phyloP scores from a whole-genome alignment of 2,797 vertebrate genomes.

The Phyllotis vaccarum region DNA sequence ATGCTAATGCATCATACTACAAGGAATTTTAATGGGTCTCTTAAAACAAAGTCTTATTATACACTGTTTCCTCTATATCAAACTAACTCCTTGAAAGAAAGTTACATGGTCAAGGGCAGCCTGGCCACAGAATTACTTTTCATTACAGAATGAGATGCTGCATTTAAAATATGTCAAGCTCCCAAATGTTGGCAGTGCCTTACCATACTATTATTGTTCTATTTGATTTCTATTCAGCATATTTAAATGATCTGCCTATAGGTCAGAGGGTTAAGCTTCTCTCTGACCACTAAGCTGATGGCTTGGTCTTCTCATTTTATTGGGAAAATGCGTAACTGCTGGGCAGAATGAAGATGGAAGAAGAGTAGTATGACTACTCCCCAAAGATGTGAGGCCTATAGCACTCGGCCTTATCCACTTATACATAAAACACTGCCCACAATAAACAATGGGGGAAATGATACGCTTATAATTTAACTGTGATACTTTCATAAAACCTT shows the following conservation, averaged over 20 bases:
- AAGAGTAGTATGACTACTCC: background rate
- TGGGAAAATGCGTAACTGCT: background rate
- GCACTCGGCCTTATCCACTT: background rate
- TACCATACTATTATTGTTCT: background rate
- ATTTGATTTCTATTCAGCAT: slow-evolving; percentile 4
- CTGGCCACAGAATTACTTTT: background rate
- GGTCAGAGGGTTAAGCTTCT: background rate
- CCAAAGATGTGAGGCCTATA: background rate
- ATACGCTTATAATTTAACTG: slow-evolving; percentile 33
- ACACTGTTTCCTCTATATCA: background rate
- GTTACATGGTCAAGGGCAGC: background rate
- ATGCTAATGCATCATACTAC: background rate
- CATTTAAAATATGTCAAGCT: slow-evolving; percentile 32
- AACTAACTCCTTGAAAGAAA: background rate
- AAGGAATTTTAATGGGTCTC: background rate
- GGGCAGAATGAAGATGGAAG: background rate
- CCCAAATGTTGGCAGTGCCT: slow-evolving; percentile 7
- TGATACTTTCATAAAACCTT: background rate
- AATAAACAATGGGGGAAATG: background rate
- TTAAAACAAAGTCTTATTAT: background rate
- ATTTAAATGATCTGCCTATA: background rate
- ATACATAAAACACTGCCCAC: background rate
- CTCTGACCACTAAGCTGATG: background rate
- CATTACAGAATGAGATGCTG: background rate
- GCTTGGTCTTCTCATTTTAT: background rate